Evolutionary conservation across 2,113 vertebrate species (phyloP).

Genomic region (Rhinoderma darwinii): DNA sequence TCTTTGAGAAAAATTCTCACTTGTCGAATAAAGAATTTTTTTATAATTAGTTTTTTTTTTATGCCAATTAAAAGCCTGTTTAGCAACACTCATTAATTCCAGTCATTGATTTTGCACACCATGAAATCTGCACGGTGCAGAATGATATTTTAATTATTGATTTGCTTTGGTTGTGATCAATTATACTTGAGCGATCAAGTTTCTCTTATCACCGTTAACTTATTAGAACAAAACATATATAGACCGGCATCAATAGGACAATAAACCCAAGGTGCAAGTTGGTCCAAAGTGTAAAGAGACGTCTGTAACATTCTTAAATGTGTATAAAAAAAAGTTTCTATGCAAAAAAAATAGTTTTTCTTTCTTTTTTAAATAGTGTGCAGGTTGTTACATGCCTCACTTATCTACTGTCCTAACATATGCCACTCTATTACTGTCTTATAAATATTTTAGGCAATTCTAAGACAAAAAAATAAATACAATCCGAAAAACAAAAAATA

Average conservation of each 20-base stretch:
- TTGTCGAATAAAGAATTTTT: not conserved
- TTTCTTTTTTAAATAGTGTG: not conserved
- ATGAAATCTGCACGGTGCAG: slow-evolving; percentile 41
- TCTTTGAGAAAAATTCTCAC: not conserved
- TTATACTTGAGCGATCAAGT: not conserved
- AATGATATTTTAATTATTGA: not conserved
- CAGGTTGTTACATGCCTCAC: not conserved
- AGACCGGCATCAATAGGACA: not conserved
- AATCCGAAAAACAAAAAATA: too few relatives aligned
- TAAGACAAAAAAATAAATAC: not conserved
- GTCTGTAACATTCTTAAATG: not conserved
- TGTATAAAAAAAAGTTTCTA: not conserved
- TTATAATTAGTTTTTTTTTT: not conserved
- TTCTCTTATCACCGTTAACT: slow-evolving; percentile 2
- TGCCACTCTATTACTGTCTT: not conserved
- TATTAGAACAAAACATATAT: not conserved
- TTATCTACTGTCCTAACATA: not conserved
- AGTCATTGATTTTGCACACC: slow-evolving; percentile 49
- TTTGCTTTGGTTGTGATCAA: slow-evolving; percentile 5
- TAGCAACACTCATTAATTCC: slow-evolving; percentile 47
- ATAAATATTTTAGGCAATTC: not conserved
- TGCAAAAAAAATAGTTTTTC: not conserved
- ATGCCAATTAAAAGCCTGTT: slow-evolving; percentile 37
- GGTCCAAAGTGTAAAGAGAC: not conserved
- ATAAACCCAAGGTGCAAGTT: slow-evolving; percentile 6